Percentiles rank a stretch among this genome's conserved stretches.
Conservation (phyloP, 2,797 vertebrate genomes). For the Emydoidea blandingii region DNA sequence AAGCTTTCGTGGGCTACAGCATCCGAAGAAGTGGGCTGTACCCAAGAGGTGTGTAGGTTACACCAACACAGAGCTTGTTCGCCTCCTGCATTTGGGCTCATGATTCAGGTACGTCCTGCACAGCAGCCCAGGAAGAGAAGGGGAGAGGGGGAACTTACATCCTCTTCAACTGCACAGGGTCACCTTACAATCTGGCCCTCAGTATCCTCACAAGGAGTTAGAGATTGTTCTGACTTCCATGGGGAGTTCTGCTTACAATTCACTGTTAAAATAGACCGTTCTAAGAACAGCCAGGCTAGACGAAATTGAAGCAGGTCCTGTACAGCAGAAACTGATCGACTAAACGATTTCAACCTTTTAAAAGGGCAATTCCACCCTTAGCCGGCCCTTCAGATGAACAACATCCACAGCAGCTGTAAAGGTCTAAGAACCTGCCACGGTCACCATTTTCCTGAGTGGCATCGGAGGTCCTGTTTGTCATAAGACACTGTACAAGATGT, state of each 20-base stretch:
- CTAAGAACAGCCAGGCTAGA: not conserved
- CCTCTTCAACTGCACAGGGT: not conserved
- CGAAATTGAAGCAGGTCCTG: not conserved
- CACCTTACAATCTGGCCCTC: not conserved
- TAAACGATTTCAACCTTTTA: not conserved
- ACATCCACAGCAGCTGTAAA: too few relatives aligned
- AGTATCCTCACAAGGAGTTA: not conserved
- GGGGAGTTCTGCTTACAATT: not conserved
- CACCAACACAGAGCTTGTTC: rapidly evolving
- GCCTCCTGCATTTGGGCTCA: not conserved
- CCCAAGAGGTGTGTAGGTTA: too few relatives aligned
- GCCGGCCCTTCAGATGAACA: not conserved
- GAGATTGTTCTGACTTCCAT: not conserved
- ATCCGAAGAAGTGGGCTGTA: too few relatives aligned
- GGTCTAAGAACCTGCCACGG: too few relatives aligned
- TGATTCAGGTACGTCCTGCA: not conserved
- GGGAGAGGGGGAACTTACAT: not conserved
- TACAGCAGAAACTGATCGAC: not conserved
- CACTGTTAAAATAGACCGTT: not conserved
- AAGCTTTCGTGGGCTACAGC: too few relatives aligned
- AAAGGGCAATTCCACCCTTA: not conserved
- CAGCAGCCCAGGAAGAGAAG: rapidly evolving
- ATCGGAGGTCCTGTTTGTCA: too few relatives aligned
- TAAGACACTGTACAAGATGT: not conserved
- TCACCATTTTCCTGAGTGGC: too few relatives aligned